phyloP scores from a whole-genome alignment of 2,888 invertebrate species.

The Exocentrus adspersus region DNA sequence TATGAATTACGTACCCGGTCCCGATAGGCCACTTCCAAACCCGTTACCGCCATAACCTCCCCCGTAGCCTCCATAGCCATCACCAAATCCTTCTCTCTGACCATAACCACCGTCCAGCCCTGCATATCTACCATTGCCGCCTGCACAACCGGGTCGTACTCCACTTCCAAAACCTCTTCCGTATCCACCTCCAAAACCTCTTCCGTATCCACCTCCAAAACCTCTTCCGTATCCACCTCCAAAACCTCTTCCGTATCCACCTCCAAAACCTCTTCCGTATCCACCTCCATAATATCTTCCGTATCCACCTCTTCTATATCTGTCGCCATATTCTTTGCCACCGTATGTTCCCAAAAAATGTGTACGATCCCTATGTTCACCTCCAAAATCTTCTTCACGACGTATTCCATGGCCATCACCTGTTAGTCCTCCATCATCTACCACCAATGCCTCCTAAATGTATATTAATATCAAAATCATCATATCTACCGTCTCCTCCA shows the following conservation, averaged over 20 bases:
- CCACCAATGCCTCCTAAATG: too few species aligned
- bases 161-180: not conserved
- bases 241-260: conserved; percentile 7
- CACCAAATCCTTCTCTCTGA: not conserved
- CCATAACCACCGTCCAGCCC: not conserved
- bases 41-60: not conserved
- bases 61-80: not conserved
- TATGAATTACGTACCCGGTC: too few species aligned
- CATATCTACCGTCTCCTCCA: too few species aligned
- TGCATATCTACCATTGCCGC: not conserved
- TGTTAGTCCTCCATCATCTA: too few species aligned
- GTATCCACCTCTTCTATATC: too few species aligned
- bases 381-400: too few species aligned
- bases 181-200: not conserved
- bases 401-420: too few species aligned
- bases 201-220: conserved; percentile 2
- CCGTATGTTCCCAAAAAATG: too few species aligned
- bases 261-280: conserved; percentile 6
- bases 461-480: too few species aligned
- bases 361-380: too few species aligned
- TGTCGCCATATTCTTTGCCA: not conserved
- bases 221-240: conserved; percentile 12
- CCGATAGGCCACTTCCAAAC: too few species aligned
- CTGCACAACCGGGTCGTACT: not conserved
- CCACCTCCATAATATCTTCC: not conserved